Percentiles rank a stretch among this genome's conserved stretches.
phyloP scores from a whole-genome alignment of 2,797 vertebrate species.

The Glossophaga mutica region DNA sequence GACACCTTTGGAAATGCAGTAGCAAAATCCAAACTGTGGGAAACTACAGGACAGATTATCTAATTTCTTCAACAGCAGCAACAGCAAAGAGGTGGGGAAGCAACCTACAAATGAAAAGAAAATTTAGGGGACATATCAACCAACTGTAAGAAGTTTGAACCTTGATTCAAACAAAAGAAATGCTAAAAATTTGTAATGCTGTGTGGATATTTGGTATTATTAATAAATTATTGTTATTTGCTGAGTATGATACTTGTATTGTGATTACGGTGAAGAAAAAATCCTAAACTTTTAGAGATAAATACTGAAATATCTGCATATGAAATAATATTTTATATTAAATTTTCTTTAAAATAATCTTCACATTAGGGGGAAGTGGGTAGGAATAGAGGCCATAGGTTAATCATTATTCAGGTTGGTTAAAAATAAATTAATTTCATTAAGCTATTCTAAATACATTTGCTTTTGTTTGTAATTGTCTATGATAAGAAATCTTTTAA shows the following conservation, averaged over 20 bases:
- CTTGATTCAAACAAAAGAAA: neutral
- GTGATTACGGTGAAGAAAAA: neutral
- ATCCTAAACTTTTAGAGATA: neutral
- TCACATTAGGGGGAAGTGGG: neutral
- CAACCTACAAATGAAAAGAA: neutral
- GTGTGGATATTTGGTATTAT: neutral
- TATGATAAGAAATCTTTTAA: neutral
- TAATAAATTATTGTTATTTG: neutral
- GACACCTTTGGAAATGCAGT: neutral
- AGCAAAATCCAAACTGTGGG: neutral
- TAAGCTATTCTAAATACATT: neutral
- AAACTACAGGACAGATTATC: neutral
- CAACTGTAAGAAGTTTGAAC: neutral
- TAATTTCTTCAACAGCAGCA: neutral
- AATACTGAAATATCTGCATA: neutral
- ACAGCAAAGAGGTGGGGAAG: neutral
- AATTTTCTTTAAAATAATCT: neutral
- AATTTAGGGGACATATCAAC: neutral
- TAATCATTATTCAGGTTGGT: neutral
- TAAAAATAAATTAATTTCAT: neutral
- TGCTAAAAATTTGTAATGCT: neutral
- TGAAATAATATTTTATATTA: neutral
- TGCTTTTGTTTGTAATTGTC: neutral
- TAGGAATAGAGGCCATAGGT: neutral
- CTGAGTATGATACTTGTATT: neutral